Evolutionary conservation across 2,797 vertebrate species (phyloP).

Genomic region (Acanthiza pusilla): DNA sequence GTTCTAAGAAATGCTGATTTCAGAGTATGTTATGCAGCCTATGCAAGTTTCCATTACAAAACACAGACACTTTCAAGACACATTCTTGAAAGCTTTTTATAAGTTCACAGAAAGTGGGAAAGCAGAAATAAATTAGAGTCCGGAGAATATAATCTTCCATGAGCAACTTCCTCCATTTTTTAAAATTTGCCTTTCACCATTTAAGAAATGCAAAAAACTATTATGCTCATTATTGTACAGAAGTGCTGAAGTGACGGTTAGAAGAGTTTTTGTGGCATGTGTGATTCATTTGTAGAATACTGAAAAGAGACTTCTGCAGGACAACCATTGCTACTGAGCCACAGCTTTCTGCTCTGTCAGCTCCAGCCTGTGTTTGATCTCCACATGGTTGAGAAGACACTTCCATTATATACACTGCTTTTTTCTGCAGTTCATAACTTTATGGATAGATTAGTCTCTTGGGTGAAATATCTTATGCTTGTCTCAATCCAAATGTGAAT

Average conservation of each 20-base stretch:
- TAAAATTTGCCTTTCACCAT: not conserved
- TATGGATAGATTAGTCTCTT: not conserved
- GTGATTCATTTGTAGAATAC: not conserved
- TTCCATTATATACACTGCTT: not conserved
- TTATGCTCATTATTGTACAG: not conserved
- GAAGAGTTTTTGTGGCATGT: not conserved
- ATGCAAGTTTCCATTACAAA: not conserved
- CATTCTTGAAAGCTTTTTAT: not conserved
- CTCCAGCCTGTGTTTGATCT: not conserved
- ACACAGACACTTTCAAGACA: not conserved
- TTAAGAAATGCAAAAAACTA: not conserved
- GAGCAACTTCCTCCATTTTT: not conserved
- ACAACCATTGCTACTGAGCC: not conserved
- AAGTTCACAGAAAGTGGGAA: not conserved
- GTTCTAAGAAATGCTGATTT: constrained; percentile 19
- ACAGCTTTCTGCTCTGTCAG: not conserved
- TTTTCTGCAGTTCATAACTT: not conserved
- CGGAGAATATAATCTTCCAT: not conserved
- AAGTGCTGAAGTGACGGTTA: not conserved
- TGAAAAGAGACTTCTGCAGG: not conserved
- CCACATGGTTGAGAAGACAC: not conserved
- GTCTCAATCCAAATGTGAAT: not conserved
- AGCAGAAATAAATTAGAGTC: not conserved
- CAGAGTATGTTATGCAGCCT: not conserved
- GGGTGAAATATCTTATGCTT: not conserved